Conservation (phyloP, 2,113 vertebrate species). For the Prunella himalayana region DNA sequence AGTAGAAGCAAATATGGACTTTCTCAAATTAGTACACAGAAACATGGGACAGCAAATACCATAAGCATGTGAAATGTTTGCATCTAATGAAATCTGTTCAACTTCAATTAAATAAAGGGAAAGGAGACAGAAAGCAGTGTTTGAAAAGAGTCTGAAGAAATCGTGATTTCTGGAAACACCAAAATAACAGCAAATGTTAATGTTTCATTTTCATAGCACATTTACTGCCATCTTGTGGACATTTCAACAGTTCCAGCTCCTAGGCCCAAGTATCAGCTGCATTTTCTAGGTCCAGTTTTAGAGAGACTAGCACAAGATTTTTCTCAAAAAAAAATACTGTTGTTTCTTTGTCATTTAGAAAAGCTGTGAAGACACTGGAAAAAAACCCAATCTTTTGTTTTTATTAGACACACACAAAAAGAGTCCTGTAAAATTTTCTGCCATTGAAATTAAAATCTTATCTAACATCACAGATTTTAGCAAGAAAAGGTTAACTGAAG, state of each 20-base stretch:
- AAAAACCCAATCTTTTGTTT: neutral
- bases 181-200: neutral
- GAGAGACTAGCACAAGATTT: neutral
- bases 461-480: neutral
- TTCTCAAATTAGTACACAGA: neutral
- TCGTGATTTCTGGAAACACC: neutral
- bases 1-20: neutral
- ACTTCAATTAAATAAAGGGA: neutral
- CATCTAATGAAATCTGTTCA: neutral
- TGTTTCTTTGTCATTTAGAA: neutral
- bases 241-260: neutral
- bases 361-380: neutral
- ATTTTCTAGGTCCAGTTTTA: neutral
- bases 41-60: neutral
- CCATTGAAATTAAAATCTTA: neutral
- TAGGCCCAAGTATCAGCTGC: neutral
- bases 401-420: neutral
- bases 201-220: neutral
- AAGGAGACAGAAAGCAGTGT: neutral
- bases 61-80: neutral
- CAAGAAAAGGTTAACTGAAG: neutral
- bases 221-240: conserved; percentile 66
- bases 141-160: neutral
- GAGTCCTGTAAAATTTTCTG: neutral
- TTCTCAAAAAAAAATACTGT: neutral